Base-by-base conservation (phyloP, 2,113 vertebrate species). In the Bostrychus sinensis region DNA sequence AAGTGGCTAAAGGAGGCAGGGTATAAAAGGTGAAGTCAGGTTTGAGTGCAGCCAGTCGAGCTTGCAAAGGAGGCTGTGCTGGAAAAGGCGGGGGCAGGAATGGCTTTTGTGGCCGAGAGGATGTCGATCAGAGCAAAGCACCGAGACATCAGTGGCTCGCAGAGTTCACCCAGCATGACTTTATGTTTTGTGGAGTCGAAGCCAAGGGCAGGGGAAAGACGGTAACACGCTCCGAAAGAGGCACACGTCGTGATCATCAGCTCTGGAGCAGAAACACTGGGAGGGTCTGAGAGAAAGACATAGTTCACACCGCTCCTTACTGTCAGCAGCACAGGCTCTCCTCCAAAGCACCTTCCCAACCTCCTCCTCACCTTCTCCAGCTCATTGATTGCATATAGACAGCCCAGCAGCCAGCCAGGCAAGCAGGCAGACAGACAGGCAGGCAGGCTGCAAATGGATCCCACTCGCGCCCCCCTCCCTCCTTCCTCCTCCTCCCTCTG, bases 351-450 rank as follows among this genome's bases (percentile, higher is more conserved):
- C 73, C 57, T 36, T 55, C 41, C 50, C 17, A 51, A 19, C 60
- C 65, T 25, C 59, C 51, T 66, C 57, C 45, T 65, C 63, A 63
- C 64, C 67, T 69, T 72, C 65, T 77, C 42, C 68, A 60, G 59
- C 70, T 51, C 72, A 89, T 88, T 82, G 88, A 89, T 91, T 45
- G 48, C 38, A 50, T 63, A 73, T 45, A 80, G 69, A 84, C 48
- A 51, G 8, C 25, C 48, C 25, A 48, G 22, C 79, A 56, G 62
- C 46, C 69, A 81, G 68, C 46, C 78, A 66, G 64, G 14, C 64
- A 50, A 60, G 48, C 79, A 64, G 67, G 16, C 65, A 51, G 69
- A 57, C 71, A 72, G 75, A 71, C 73, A 62, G 66, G 59, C 71
- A 72, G 75, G 73, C 73, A 62, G 66, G 59, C 65, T 59, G 70